Evolutionary conservation across 1,140 invertebrate genomes (phyloP).

Genomic region (Diploscapter pachys): DNA sequence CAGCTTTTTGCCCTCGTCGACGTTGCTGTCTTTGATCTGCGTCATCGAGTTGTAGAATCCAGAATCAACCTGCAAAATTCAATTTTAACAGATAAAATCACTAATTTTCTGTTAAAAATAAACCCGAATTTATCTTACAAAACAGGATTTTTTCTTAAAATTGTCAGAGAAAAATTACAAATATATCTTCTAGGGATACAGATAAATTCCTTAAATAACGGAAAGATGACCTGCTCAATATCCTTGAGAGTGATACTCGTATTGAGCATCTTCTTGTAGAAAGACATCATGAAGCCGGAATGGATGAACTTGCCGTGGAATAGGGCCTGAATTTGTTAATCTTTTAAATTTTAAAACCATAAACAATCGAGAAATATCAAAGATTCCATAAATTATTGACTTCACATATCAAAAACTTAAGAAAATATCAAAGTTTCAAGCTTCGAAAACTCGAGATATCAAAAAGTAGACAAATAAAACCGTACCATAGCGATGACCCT

Average conservation of each 20-base stretch:
- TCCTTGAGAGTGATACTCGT: slow-evolving; percentile 97
- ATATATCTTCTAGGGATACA: no score
- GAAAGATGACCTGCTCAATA: slow-evolving; percentile 79
- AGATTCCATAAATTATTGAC: no score
- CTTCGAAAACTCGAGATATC: background rate
- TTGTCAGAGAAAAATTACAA: no score
- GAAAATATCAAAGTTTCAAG: background rate
- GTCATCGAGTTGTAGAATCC: slow-evolving; percentile 97
- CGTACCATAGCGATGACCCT: slow-evolving; percentile 94
- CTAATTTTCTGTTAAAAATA: no score
- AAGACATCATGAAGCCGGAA: slow-evolving; percentile 97
- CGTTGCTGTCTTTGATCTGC: slow-evolving; percentile 64
- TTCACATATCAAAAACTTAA: no score
- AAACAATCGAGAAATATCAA: background rate
- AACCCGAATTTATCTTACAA: no score
- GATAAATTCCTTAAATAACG: no score
- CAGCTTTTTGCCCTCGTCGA: slow-evolving; percentile 74
- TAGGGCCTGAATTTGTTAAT: slow-evolving; percentile 69
- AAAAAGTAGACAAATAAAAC: slow-evolving; percentile 14
- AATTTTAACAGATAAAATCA: no score
- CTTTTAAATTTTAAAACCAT: background rate
- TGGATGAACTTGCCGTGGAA: slow-evolving; percentile 99
- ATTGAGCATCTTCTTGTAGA: slow-evolving; percentile 99
- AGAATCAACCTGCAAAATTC: slow-evolving; percentile 68
- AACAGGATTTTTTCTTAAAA: no score